Percentiles rank a stretch among this genome's conserved stretches.
phyloP scores from a whole-genome alignment of 2,113 vertebrate genomes.

The Triplophysa dalaica region DNA sequence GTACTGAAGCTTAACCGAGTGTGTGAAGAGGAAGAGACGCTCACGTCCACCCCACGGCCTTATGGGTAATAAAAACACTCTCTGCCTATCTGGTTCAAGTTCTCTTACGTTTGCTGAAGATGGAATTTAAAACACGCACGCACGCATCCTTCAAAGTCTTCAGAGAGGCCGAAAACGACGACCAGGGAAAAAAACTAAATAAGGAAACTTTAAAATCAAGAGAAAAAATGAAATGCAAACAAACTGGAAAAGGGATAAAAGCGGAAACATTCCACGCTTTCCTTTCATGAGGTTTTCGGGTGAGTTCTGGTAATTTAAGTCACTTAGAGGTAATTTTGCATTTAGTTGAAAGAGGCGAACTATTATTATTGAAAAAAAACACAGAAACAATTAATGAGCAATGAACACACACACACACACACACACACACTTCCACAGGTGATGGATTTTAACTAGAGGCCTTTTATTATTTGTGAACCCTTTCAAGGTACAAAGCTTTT shows the following conservation, averaged over 20 bases:
- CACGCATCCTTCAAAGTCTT: background rate
- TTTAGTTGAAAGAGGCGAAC: slow-evolving; percentile 41
- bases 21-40: background rate
- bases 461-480: slow-evolving; percentile 69
- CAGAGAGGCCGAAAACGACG: background rate
- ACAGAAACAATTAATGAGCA: too few species aligned
- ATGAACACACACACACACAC: slow-evolving; percentile 8
- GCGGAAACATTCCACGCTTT: background rate
- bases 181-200: background rate
- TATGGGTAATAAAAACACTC: slow-evolving; percentile 4
- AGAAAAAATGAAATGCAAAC: too few species aligned
- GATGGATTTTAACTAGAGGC: slow-evolving; percentile 66
- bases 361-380: background rate
- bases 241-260: background rate
- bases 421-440: slow-evolving; percentile 66
- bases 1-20: background rate
- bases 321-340: slow-evolving; percentile 38
- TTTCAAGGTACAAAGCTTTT: slow-evolving; percentile 68
- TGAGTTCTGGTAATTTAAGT: background rate
- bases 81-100: background rate
- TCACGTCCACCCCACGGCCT: slow-evolving; percentile 1
- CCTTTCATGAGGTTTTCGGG: background rate
- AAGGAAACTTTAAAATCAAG: too few species aligned
- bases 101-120: background rate
- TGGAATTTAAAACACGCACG: background rate